phyloP scores from a whole-genome alignment of 2,888 invertebrate species.

The Drosophila mettleri region DNA sequence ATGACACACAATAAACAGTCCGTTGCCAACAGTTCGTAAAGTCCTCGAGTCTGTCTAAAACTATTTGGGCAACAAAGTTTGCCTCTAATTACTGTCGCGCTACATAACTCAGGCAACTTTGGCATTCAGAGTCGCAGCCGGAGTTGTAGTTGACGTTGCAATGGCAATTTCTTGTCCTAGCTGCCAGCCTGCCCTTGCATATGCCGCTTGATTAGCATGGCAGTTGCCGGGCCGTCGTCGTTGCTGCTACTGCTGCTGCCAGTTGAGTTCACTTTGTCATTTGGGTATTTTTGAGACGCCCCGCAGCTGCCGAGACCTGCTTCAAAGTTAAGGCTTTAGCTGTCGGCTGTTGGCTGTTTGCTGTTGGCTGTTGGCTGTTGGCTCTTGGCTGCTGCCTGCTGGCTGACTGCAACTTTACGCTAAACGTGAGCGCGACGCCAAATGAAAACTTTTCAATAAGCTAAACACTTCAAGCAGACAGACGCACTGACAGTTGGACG shows the following conservation, averaged over 20 bases:
- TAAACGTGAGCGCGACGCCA: constrained; percentile 64
- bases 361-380: too few species aligned
- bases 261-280: constrained; percentile 68
- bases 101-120: constrained; percentile 75
- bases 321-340: constrained; percentile 26
- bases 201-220: constrained; percentile 65
- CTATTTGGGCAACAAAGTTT: constrained; percentile 74
- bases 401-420: constrained; percentile 54
- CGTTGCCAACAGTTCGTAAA: neutral
- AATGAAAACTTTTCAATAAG: constrained; percentile 78
- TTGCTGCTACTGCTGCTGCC: constrained; percentile 25
- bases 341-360: neutral
- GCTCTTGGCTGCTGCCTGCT: too few species aligned
- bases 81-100: constrained; percentile 76
- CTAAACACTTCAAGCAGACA: constrained; percentile 72
- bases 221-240: constrained; percentile 28
- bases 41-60: constrained; percentile 53
- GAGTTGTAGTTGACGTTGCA: constrained; percentile 23
- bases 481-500: constrained; percentile 49
- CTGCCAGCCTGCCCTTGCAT: constrained; percentile 23
- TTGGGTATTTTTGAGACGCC: constrained; percentile 42
- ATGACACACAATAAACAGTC: constrained; percentile 1
- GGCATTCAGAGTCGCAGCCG: constrained; percentile 19
- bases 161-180: constrained; percentile 8
- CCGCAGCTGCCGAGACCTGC: neutral